Conservation (phyloP, 2,113 vertebrate genomes). For the Ophthalmotilapia sp. region DNA sequence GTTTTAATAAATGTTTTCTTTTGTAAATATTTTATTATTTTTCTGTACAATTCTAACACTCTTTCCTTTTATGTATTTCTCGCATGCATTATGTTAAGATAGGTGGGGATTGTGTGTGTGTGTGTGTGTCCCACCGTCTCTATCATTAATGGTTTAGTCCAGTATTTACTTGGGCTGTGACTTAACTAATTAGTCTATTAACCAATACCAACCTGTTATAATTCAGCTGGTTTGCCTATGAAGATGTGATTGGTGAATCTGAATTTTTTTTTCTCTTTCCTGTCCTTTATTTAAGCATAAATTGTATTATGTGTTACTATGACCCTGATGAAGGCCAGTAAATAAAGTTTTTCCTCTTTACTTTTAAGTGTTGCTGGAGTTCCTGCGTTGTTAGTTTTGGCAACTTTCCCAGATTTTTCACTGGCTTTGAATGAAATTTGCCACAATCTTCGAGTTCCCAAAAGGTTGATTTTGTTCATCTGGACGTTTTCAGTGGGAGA, state of each 20-base stretch:
- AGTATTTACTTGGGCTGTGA: neutral
- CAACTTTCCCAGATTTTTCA: accelerated
- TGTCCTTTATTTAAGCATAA: neutral
- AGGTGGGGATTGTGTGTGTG: neutral
- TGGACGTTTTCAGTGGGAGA: neutral
- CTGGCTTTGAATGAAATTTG: neutral
- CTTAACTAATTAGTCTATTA: neutral
- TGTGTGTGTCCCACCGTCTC: neutral
- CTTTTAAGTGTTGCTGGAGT: neutral
- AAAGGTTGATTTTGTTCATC: neutral
- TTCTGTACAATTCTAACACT: neutral
- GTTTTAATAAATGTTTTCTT: neutral
- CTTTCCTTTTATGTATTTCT: neutral
- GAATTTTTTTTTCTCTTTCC: accelerated
- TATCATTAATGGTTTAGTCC: neutral
- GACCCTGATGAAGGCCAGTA: neutral
- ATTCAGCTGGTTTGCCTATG: neutral
- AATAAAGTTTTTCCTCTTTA: neutral
- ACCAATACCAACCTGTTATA: neutral
- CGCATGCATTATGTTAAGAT: neutral
- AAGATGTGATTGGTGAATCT: neutral
- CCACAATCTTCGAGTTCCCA: neutral
- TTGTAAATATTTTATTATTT: neutral
- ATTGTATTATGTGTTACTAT: neutral
- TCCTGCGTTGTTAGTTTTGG: accelerated